Evolutionary conservation across 2,888 invertebrate species (phyloP).

Genomic region (Heliconius aoede): DNA sequence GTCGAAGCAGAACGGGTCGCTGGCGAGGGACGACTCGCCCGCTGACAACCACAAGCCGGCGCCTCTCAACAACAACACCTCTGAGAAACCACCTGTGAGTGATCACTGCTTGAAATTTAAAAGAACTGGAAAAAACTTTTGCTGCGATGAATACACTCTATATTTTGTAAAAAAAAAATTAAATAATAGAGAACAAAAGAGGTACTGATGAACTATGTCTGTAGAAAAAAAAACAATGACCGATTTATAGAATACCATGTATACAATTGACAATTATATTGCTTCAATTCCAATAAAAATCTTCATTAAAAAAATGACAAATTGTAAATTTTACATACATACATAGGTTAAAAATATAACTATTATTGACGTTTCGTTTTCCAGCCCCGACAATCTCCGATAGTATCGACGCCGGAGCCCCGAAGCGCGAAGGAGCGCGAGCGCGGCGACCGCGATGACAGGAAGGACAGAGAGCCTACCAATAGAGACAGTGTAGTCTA

Average conservation of each 20-base stretch:
- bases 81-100: conserved; percentile 67
- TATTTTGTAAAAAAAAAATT: no score
- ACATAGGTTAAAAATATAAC: not conserved
- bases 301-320: no score
- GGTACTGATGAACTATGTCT: no score
- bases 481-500: conserved; percentile 70
- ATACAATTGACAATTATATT: no score
- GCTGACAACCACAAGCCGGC: conserved; percentile 49
- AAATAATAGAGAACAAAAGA: no score
- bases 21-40: conserved; percentile 54
- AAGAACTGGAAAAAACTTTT: not conserved
- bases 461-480: conserved; percentile 50
- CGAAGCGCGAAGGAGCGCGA: conserved; percentile 71
- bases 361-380: conserved; percentile 40
- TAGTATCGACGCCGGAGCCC: conserved; percentile 70
- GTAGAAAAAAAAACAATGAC: no score
- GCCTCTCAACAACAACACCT: conserved; percentile 65
- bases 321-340: not conserved
- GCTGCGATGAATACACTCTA: no score
- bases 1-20: conserved; percentile 67
- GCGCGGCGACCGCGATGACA: conserved; percentile 54
- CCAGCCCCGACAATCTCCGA: conserved; percentile 70
- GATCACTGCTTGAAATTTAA: not conserved
- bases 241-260: no score
- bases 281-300: no score